A percentile compares a stretch with the other conserved stretches of the same genome.
Conservation (phyloP, 1,140 invertebrate genomes). For the Probaryconus sp. region DNA sequence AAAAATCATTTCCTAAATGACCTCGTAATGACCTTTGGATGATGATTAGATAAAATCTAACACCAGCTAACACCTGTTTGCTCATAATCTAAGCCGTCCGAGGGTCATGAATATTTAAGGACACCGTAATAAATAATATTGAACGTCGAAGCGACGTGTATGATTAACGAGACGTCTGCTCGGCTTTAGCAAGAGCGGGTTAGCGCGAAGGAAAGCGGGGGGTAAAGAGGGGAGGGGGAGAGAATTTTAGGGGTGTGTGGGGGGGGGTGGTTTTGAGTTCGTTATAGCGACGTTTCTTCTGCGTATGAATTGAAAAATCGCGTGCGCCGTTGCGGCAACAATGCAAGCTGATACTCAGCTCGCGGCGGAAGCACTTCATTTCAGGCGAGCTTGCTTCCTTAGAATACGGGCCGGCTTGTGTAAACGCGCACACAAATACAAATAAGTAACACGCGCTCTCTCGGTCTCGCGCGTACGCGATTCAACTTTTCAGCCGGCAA, state of each 20-base stretch:
- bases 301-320: constrained; percentile 36
- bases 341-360: no score
- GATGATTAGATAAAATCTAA: no score
- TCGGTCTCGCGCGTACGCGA: constrained; percentile 24
- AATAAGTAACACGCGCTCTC: constrained; percentile 14
- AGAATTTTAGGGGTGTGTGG: not conserved
- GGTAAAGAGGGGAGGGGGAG: no score
- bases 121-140: constrained; percentile 25
- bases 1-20: no score
- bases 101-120: constrained; percentile 38
- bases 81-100: constrained; percentile 29
- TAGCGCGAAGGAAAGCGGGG: not conserved
- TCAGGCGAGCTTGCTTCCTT: not conserved
- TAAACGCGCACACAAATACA: constrained; percentile 12
- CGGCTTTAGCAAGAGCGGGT: no score
- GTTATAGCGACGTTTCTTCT: no score
- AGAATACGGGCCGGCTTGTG: constrained; percentile 10
- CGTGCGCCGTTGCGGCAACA: constrained; percentile 8
- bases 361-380: constrained; percentile 21
- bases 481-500: not conserved
- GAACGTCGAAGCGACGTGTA: no score
- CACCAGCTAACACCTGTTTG: constrained; percentile 51
- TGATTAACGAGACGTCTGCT: no score
- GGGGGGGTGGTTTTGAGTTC: not conserved
- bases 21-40: no score